These are phyloP conservation scores for Musca vetustissima DNA, from an alignment of 1,140 invertebrate genomes.

Conservation along the genomic window DNA sequence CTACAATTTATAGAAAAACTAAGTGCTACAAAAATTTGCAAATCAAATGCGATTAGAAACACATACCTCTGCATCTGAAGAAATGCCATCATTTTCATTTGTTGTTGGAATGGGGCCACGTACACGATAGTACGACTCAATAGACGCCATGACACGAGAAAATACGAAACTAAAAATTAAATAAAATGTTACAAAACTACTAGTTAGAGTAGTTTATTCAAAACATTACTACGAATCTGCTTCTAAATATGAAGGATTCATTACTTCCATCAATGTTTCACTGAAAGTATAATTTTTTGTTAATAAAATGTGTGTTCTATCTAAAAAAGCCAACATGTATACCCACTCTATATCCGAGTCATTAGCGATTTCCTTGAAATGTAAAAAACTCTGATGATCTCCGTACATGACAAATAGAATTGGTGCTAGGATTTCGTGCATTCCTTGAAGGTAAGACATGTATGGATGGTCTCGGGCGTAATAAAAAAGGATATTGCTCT, in stretches of 20 bases:
- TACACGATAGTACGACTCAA: slow-evolving; percentile 72
- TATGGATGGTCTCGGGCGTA: slow-evolving; percentile 73
- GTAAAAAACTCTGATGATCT: slow-evolving; percentile 68
- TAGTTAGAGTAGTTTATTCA: background rate
- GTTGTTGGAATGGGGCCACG: slow-evolving; percentile 58
- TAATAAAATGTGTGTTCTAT: background rate
- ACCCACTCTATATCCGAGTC: slow-evolving; percentile 41
- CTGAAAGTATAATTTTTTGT: slow-evolving; percentile 41
- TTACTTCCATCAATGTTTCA: slow-evolving; percentile 60
- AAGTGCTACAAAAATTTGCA: too few species aligned
- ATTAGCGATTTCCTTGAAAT: slow-evolving; percentile 48
- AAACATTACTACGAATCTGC: slow-evolving; percentile 72
- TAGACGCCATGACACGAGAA: slow-evolving; percentile 69
- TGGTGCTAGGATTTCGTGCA: slow-evolving; percentile 81
- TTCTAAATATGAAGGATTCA: slow-evolving; percentile 69
- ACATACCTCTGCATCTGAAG: slow-evolving; percentile 29
- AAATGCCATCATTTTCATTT: slow-evolving; percentile 39
- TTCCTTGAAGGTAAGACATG: slow-evolving; percentile 79
- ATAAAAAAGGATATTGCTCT: slow-evolving; percentile 60
- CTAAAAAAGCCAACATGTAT: background rate
- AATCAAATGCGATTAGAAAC: too few species aligned
- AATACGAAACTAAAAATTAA: slow-evolving; percentile 66
- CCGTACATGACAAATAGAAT: slow-evolving; percentile 73
- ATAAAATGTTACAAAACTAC: background rate
- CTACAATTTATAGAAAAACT: background rate